Base-by-base conservation (phyloP, 2,113 vertebrate genomes). In the Mus spicilegus region DNA sequence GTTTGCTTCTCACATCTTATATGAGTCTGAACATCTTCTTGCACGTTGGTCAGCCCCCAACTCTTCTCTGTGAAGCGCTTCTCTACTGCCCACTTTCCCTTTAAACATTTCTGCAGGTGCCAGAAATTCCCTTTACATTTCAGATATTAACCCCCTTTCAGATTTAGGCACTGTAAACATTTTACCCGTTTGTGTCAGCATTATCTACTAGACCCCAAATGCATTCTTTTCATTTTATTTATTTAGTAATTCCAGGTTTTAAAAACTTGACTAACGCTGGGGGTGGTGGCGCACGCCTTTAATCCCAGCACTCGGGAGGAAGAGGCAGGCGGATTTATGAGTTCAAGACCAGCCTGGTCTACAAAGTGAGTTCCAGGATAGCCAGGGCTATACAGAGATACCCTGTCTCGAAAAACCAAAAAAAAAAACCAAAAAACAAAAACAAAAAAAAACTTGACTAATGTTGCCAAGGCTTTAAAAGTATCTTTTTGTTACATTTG, bases 401-500 rank as follows among this genome's bases (percentile, higher is more conserved):
- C 42, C 42, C 42, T 42, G 42, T 42, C 42, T 42, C 42, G 42
- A 42, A 42, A 42, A 42, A 42, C 42, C 42, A 42, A 42, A 42
- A 42, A 42, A 2, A 42, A 42, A 42, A 42, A 42, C 2, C 42
- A 42, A 42, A 42, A 42, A 42, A 42, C 42, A 42, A 42, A 42
- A 42, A 42, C 2, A 2, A 42, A 42, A 42, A 42, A 56, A 90
- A 56, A 89, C 82, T 49, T 51, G 67, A 93, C 67, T 63, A 69
- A 78, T 49, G 67, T 80, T 70, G 26, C 12, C 51, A 61, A 88
- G 30, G 76, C 84, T 92, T 92, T 75, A 94, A 95, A 84, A 33
- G 65, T 51, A 8, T 42, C 69, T 80, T 70, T 90, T 94, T 65
- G 17, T 87, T 13, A 75, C 49, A 26, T 14, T 28, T 72, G 42